Conservation (phyloP, 2,113 vertebrate species). For the Lampris megalopsis region DNA sequence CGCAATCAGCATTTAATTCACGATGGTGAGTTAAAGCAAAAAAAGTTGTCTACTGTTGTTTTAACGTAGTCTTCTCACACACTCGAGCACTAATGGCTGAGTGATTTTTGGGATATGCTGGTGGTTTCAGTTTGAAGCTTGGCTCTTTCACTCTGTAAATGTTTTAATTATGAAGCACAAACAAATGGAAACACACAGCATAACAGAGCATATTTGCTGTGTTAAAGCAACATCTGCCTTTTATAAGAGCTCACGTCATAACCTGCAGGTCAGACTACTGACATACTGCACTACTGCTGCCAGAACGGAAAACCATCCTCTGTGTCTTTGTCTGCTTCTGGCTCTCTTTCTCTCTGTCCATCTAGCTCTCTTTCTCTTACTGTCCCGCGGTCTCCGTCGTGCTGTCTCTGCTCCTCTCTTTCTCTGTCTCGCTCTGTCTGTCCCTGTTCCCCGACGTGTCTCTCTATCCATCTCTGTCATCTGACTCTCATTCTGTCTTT, state of each 20-base stretch:
- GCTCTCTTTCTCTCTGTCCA: slow-evolving; percentile 11
- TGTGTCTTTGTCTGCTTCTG: slow-evolving; percentile 46
- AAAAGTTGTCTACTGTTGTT: no score
- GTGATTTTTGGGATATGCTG: slow-evolving; percentile 35
- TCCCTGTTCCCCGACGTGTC: slow-evolving; percentile 16
- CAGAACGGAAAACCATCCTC: slow-evolving; percentile 42
- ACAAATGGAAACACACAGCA: slow-evolving; percentile 62
- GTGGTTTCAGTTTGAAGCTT: slow-evolving; percentile 45
- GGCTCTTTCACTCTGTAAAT: slow-evolving; percentile 56
- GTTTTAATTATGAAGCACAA: slow-evolving; percentile 68
- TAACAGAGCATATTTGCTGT: slow-evolving; percentile 61
- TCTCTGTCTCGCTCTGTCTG: slow-evolving; percentile 31
- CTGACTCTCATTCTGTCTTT: neutral
- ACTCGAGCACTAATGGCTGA: slow-evolving; percentile 35
- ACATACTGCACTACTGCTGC: slow-evolving; percentile 15
- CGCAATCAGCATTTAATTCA: no score
- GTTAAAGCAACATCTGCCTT: slow-evolving; percentile 71
- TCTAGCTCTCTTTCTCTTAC: slow-evolving; percentile 34
- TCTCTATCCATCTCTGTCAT: neutral
- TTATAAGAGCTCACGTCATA: slow-evolving; percentile 70
- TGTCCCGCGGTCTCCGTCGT: no score
- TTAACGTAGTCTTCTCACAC: slow-evolving; percentile 29
- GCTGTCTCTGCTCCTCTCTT: slow-evolving; percentile 13
- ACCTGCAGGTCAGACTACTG: slow-evolving; percentile 34
- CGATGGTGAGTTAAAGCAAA: no score